These are phyloP conservation scores for Eupithecia insigniata DNA, from an alignment of 2,888 invertebrate genomes.

Conservation along the genomic window DNA sequence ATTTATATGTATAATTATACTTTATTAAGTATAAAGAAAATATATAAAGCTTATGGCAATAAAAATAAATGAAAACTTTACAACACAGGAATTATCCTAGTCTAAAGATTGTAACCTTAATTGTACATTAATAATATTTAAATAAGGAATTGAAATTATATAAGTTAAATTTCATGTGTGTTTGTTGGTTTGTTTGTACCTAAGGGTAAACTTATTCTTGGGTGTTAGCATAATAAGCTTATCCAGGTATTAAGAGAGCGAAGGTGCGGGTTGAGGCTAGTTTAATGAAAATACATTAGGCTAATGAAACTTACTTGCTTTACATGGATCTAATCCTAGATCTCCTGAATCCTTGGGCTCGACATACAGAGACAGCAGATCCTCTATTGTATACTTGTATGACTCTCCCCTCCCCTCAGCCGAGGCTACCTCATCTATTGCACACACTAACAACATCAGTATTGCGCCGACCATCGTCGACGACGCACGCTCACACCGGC, in stretches of 20 bases:
- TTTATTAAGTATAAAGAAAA: no score
- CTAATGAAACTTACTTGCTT: slow-evolving; percentile 88
- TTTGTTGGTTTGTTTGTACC: no score
- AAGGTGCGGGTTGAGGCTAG: not conserved
- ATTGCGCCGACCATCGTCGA: slow-evolving; percentile 56
- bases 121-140: no score
- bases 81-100: no score
- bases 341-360: slow-evolving; percentile 89
- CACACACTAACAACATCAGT: slow-evolving; percentile 65
- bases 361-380: slow-evolving; percentile 86
- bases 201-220: not conserved
- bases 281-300: not conserved
- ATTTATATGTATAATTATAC: no score
- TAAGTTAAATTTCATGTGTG: no score
- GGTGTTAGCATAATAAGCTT: not conserved
- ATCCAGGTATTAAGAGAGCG: not conserved
- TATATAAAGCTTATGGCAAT: no score
- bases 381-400: slow-evolving; percentile 86
- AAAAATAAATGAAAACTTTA: no score
- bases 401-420: slow-evolving; percentile 67
- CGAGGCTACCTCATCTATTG: slow-evolving; percentile 54
- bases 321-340: slow-evolving; percentile 93
- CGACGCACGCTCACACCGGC: slow-evolving; percentile 58
- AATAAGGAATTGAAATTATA: no score
- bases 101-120: no score